Evolutionary conservation across 2,888 invertebrate species (phyloP), one percentile per base, ranked within the genome.

Genomic region (Pristionchus maxplancki): DNA sequence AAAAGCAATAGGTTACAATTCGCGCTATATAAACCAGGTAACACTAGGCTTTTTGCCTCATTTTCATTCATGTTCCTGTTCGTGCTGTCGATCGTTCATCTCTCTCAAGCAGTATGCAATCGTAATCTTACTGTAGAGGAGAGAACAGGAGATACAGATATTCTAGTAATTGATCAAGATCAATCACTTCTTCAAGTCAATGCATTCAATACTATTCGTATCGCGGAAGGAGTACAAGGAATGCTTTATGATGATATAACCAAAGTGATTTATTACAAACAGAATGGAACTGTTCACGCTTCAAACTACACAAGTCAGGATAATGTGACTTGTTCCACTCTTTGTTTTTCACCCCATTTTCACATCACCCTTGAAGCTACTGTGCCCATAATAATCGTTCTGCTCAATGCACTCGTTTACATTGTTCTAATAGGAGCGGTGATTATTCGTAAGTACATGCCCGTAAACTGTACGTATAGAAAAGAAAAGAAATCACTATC

Each of bases 41-140:
- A 62, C 62, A 62, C 62, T 62, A 62, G 62, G 62, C 62, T 62
- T 62, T 62, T 62, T 62, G 28, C 62, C 4, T 62, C 62, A 62
- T 62, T 62, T 28, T 28, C 4, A 15, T n/a, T 62, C 62, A 62
- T 62, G 62, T 9, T 9, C n/a, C n/a, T 28, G 4, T 28, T 62
- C 6, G 28, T 62, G 28, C 8, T 62, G 62, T 28, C 62, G 62
- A 8, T 62, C 13, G 5, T 62, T 62, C 62, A 5, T 28, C 4
- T 62, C 13, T n/a, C 62, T 62, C 28, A n/a, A 5, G 62, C 62
- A 8, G 62, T 5, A 62, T 62, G 62, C 62, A 3, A 1, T 4
- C 62, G 28, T n/a, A 17, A 53, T 17, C 11, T 13, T 11, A 17
- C 53, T 5, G 8, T 3, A 9, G 62, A 62, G 28, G 8, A 6